phyloP scores from a whole-genome alignment of 2,113 vertebrate genomes.

The Salminus brasiliensis region DNA sequence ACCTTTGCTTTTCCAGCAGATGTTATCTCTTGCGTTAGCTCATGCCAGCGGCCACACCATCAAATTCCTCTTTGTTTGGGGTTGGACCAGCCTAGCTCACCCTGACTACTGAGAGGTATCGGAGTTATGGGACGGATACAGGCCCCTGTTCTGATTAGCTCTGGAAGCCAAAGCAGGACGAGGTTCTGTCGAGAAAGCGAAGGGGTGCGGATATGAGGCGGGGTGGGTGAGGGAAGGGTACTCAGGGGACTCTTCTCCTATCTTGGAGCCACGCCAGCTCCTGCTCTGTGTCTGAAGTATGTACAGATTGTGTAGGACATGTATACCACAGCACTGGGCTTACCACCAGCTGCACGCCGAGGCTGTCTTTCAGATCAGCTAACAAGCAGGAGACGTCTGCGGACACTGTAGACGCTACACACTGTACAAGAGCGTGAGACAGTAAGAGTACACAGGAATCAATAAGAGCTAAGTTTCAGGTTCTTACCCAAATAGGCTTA shows the following conservation, averaged over 20 bases:
- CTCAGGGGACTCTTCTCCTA: conserved; percentile 14
- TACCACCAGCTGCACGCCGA: neutral
- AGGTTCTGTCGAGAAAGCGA: too few species aligned
- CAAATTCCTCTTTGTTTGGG: neutral
- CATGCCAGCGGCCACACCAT: neutral
- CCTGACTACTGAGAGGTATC: neutral
- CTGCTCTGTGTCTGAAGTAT: conserved; percentile 15
- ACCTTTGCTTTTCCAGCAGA: neutral
- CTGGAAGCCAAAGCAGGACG: neutral
- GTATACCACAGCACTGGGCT: neutral
- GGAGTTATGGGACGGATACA: neutral
- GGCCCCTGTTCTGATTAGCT: conserved; percentile 12
- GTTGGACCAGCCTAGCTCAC: conserved; percentile 1
- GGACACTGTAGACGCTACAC: neutral
- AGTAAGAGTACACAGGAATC: neutral
- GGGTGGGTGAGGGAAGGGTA: neutral
- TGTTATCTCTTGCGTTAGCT: neutral
- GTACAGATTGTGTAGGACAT: neutral
- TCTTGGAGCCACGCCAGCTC: conserved; percentile 25
- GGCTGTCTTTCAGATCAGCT: neutral
- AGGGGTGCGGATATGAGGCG: neutral
- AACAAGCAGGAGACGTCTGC: neutral
- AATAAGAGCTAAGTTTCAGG: conserved; percentile 18
- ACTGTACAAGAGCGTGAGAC: neutral
- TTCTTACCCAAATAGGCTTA: conserved; percentile 31